Evolutionary conservation across 23 tunicate species (phyloP).

Genomic region (Trididemnum clinides): DNA sequence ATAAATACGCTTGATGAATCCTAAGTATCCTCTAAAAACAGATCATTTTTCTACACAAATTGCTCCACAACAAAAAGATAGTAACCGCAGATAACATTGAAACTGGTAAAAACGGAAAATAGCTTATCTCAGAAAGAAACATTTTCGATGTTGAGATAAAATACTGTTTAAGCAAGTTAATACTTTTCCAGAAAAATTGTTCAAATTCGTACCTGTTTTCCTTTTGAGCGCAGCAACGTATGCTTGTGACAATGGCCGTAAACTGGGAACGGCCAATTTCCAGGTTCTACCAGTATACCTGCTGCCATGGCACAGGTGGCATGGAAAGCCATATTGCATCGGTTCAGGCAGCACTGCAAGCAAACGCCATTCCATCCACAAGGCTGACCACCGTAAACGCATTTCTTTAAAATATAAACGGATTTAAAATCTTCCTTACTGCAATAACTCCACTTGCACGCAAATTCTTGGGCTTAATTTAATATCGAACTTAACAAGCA

Average conservation of each 20-base stretch:
- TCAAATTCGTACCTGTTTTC: slow-evolving; percentile 13
- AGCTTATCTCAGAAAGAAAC: too few species aligned
- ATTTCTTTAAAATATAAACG: slow-evolving; percentile 59
- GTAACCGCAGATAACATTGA: too few species aligned
- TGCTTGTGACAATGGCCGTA: slow-evolving; percentile 78
- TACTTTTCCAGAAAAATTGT: too few species aligned
- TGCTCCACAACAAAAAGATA: too few species aligned
- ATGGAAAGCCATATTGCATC: slow-evolving; percentile 71
- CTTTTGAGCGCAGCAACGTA: slow-evolving; percentile 42
- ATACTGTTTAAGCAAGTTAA: too few species aligned
- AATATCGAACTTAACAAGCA: neutral
- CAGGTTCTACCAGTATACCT: slow-evolving; percentile 69
- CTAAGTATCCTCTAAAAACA: too few species aligned
- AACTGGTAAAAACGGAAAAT: too few species aligned
- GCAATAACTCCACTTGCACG: too few species aligned
- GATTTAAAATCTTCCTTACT: too few species aligned
- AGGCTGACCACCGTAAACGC: slow-evolving; percentile 52
- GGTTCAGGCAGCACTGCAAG: slow-evolving; percentile 73
- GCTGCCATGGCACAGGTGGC: slow-evolving; percentile 81
- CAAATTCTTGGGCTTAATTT: neutral
- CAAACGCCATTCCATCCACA: slow-evolving; percentile 43
- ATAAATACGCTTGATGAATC: too few species aligned
- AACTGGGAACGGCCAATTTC: slow-evolving; percentile 86
- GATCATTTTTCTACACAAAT: too few species aligned
- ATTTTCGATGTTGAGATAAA: too few species aligned